These are phyloP conservation scores for Danio albolineatus DNA, from an alignment of 2,797 vertebrate genomes.

Conservation along the genomic window DNA sequence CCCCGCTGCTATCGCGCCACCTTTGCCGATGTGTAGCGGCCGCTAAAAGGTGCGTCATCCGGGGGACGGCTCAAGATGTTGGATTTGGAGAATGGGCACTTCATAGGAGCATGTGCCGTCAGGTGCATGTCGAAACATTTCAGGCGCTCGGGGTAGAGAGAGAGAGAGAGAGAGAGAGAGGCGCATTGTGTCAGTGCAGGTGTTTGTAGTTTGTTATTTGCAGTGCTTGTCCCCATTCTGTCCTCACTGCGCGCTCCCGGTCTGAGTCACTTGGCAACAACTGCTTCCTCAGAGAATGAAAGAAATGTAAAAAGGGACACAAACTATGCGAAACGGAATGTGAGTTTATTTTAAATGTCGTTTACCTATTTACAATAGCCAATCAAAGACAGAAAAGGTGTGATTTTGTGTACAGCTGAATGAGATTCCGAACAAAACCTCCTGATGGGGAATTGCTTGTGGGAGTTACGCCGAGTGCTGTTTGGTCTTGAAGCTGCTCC, in stretches of 20 bases:
- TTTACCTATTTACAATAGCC: constrained; percentile 32
- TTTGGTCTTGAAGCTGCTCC: neutral
- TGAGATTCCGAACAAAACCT: constrained; percentile 19
- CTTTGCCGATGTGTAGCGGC: constrained; percentile 43
- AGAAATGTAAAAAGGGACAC: constrained; percentile 1
- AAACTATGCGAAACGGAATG: neutral
- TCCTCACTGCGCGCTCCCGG: constrained; percentile 27
- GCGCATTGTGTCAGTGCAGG: neutral
- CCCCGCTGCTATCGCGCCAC: constrained; percentile 33
- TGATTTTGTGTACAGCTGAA: constrained; percentile 2
- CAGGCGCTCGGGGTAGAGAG: constrained; percentile 5
- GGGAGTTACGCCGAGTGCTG: constrained; percentile 2
- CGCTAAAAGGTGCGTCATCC: constrained; percentile 44
- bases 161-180: constrained; percentile 1
- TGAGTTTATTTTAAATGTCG: neutral
- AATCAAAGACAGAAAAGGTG: constrained; percentile 7
- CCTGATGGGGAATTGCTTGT: neutral
- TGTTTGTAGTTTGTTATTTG: constrained; percentile 51
- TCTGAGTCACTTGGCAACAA: constrained; percentile 23
- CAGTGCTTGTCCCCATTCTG: constrained; percentile 54
- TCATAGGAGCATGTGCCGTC: constrained; percentile 24
- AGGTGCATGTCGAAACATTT: constrained; percentile 39
- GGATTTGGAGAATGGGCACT: constrained; percentile 11
- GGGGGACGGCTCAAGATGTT: constrained; percentile 2
- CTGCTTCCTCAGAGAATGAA: constrained; percentile 29